These are phyloP conservation scores for Mallotus villosus DNA, from an alignment of 2,797 vertebrate species.

Conservation along the genomic window DNA sequence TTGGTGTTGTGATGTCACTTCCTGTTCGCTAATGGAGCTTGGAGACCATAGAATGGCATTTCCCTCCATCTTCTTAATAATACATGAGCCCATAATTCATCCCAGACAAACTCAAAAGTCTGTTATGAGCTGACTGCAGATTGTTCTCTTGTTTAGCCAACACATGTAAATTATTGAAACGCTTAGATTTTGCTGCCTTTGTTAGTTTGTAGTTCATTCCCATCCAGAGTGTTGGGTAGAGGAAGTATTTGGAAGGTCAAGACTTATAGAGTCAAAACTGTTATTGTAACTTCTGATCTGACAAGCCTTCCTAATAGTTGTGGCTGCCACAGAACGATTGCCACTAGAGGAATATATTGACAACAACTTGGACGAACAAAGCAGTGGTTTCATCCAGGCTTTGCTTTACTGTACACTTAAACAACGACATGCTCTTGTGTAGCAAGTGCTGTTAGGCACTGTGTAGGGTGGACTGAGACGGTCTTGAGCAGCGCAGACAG, in stretches of 20 bases:
- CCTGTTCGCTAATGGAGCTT: background rate
- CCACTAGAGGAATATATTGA: too few relatives aligned
- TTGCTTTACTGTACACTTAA: too few relatives aligned
- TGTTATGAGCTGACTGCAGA: conserved; percentile 28
- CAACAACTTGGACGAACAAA: too few relatives aligned
- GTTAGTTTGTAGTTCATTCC: conserved; percentile 8
- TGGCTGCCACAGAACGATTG: background rate
- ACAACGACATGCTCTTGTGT: too few relatives aligned
- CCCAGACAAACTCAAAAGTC: conserved; percentile 39
- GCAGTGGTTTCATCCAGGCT: too few relatives aligned
- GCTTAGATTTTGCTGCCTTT: conserved; percentile 5
- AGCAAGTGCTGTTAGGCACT: too few relatives aligned
- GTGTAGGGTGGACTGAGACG: background rate
- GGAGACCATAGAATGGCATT: background rate
- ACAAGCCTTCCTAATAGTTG: too few relatives aligned
- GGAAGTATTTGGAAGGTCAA: background rate
- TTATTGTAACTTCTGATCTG: background rate
- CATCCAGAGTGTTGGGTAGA: conserved; percentile 10
- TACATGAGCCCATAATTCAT: conserved; percentile 11
- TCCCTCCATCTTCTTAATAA: conserved; percentile 26
- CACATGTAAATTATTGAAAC: conserved; percentile 29
- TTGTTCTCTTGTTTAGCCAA: conserved; percentile 21
- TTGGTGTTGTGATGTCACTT: background rate
- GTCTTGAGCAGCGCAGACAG: background rate
- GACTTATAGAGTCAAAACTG: background rate